Evolutionary conservation across 2,113 vertebrate genomes (phyloP).

Genomic region (Oreochromis tanganicae): DNA sequence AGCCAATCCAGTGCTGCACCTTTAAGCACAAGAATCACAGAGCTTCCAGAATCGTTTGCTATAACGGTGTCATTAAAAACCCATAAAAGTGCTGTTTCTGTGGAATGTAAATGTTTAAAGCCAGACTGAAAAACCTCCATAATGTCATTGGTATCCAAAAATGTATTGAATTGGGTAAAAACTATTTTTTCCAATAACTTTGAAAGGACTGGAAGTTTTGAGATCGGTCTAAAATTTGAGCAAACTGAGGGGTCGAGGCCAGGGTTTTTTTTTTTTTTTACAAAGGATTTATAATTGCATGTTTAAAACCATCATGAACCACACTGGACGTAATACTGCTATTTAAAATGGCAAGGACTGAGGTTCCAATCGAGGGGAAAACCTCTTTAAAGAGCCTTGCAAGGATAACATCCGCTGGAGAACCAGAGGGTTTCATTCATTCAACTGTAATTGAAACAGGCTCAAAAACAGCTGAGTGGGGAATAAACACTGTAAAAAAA

Average conservation of each 20-base stretch:
- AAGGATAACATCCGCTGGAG: too few species aligned
- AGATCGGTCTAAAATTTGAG: background rate
- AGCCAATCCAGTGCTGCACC: background rate
- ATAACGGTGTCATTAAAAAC: background rate
- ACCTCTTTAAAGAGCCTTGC: too few species aligned
- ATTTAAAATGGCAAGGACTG: too few species aligned
- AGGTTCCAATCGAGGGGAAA: too few species aligned
- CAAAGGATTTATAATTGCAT: too few species aligned
- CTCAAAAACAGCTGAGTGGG: too few species aligned
- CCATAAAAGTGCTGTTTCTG: background rate
- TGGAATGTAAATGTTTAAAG: background rate
- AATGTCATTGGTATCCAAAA: background rate
- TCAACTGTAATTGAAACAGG: too few species aligned
- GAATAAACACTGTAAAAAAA: background rate
- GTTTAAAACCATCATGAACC: too few species aligned
- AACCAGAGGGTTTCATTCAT: too few species aligned
- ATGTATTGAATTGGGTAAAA: fast-evolving
- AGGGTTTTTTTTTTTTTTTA: background rate
- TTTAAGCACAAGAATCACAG: background rate
- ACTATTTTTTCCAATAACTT: background rate
- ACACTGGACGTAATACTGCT: too few species aligned
- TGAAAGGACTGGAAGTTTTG: background rate
- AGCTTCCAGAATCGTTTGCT: background rate
- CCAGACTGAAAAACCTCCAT: background rate
- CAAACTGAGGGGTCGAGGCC: too few species aligned